These are phyloP conservation scores for Larimichthys polyactis DNA, from an alignment of 2,113 vertebrate genomes.

Conservation along the genomic window DNA sequence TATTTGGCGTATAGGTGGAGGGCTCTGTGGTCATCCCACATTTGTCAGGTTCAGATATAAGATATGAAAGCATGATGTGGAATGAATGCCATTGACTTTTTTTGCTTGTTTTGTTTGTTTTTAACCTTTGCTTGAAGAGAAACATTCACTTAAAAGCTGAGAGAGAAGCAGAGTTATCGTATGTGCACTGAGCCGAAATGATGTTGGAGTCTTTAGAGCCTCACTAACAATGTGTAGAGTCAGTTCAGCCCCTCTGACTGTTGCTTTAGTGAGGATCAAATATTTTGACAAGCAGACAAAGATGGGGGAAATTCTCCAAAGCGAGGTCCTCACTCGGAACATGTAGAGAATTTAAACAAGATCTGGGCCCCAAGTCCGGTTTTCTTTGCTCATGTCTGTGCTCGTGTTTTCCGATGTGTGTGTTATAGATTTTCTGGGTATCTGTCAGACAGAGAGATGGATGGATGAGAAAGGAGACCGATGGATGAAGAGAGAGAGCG, in stretches of 20 bases:
- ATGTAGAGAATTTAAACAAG: conserved; percentile 7
- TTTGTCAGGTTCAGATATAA: neutral
- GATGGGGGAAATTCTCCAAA: neutral
- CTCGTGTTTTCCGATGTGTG: neutral
- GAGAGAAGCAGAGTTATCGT: neutral
- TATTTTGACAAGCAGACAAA: conserved; percentile 19
- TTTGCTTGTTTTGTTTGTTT: neutral
- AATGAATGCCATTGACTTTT: neutral
- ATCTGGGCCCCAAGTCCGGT: neutral
- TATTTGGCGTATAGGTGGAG: neutral
- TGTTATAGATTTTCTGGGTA: neutral
- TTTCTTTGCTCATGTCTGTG: conserved; percentile 1
- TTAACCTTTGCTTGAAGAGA: neutral
- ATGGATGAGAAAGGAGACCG: conserved; percentile 5
- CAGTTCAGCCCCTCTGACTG: conserved; percentile 18
- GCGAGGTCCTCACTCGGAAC: neutral
- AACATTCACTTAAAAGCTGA: neutral
- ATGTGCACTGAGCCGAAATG: conserved; percentile 8
- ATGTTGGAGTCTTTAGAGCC: conserved; percentile 23
- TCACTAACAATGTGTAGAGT: conserved; percentile 30
- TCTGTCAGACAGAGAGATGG: conserved; percentile 22
- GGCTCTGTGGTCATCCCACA: neutral
- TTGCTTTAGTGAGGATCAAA: conserved; percentile 33
- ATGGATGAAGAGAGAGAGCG: neutral
- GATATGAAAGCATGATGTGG: neutral